A percentile compares a stretch with the other conserved stretches of the same genome.
These are phyloP conservation scores for Drosophila emarginata DNA, from an alignment of 2,888 invertebrate genomes.

Conservation along the genomic window DNA sequence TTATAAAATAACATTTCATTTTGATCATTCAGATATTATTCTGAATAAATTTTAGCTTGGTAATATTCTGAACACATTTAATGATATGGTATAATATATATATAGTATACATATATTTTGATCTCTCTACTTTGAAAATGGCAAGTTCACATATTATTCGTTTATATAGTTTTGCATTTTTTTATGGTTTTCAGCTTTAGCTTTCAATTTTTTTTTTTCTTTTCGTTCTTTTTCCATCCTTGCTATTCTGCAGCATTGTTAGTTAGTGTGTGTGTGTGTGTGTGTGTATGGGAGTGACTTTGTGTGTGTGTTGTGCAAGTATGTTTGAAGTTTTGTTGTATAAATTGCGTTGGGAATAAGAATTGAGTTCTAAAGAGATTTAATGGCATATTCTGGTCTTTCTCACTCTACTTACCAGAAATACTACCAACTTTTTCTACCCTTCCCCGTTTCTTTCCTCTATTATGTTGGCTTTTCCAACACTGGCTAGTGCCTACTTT, in stretches of 20 bases:
- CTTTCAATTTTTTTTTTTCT: background rate
- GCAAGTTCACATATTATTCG: background rate
- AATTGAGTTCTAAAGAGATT: constrained; percentile 81
- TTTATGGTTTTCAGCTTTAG: constrained; percentile 43
- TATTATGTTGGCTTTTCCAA: background rate
- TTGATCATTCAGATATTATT: too few relatives aligned
- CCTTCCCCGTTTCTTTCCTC: background rate
- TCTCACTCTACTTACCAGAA: background rate
- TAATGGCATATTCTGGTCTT: constrained; percentile 70
- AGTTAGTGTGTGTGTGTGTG: constrained; percentile 39
- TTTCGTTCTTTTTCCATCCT: constrained; percentile 1
- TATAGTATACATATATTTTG: too few relatives aligned
- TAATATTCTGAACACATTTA: too few relatives aligned
- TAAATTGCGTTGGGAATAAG: constrained; percentile 81
- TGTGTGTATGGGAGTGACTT: constrained; percentile 5
- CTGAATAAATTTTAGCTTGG: too few relatives aligned
- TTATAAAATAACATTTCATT: too few relatives aligned
- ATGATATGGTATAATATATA: too few relatives aligned
- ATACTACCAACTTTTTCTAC: background rate
- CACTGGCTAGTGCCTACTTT: background rate
- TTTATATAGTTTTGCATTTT: background rate
- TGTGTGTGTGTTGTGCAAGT: constrained; percentile 21
- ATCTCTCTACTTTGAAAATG: background rate
- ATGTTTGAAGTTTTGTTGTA: constrained; percentile 71
- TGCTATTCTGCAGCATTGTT: constrained; percentile 38